Evolutionary conservation across 2,797 vertebrate species (phyloP).

Genomic region (Otolemur crassicaudatus): DNA sequence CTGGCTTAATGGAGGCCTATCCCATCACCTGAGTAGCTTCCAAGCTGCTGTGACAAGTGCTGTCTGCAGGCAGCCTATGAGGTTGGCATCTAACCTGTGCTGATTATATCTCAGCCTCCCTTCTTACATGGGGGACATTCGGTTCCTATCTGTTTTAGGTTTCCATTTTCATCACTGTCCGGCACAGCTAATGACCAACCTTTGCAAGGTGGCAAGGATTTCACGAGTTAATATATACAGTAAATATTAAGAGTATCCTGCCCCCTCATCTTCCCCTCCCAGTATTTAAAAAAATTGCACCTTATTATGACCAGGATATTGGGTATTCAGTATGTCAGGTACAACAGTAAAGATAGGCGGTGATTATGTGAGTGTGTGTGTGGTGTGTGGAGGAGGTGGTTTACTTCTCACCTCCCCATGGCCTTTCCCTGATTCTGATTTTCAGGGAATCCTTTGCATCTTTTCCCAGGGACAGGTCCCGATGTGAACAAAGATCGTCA

Average conservation of each 20-base stretch:
- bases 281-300: not conserved
- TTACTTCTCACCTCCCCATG: not conserved
- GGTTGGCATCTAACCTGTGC: rapidly evolving
- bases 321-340: not conserved
- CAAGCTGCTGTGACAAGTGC: rapidly evolving
- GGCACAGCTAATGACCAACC: not conserved
- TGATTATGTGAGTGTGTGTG: not conserved
- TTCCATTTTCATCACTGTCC: not conserved
- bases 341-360: not conserved
- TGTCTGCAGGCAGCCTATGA: not conserved
- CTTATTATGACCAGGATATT: too few species aligned
- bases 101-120: not conserved
- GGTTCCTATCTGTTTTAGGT: not conserved
- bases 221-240: not conserved
- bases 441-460: not conserved
- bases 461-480: not conserved
- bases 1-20: not conserved
- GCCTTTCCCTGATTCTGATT: not conserved
- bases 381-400: rapidly evolving
- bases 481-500: not conserved
- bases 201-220: not conserved
- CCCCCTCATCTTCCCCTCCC: not conserved
- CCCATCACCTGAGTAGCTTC: rapidly evolving
- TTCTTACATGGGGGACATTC: not conserved
- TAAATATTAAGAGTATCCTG: not conserved